These are phyloP conservation scores for Acleris sparsana DNA, from an alignment of 2,888 invertebrate genomes.

Conservation along the genomic window DNA sequence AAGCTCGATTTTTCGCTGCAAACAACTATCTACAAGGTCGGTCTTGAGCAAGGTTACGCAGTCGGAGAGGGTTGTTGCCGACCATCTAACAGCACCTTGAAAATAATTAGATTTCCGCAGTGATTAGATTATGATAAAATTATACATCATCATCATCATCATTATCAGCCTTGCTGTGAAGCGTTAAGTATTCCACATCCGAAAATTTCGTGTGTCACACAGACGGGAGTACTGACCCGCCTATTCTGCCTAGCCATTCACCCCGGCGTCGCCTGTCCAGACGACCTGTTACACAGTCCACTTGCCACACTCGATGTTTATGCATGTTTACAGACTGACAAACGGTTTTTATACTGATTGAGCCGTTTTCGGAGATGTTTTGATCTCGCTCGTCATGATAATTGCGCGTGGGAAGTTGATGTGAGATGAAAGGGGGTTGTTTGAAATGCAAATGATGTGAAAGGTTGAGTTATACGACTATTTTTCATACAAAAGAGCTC, in stretches of 20 bases:
- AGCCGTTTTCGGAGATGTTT: constrained; percentile 6
- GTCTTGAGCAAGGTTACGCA: no score
- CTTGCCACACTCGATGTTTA: constrained; percentile 53
- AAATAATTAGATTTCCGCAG: no score
- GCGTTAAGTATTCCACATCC: neutral
- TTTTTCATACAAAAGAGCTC: no score
- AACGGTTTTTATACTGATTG: constrained; percentile 26
- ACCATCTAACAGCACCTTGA: no score
- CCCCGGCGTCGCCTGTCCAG: constrained; percentile 66
- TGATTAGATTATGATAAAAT: no score
- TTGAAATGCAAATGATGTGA: neutral
- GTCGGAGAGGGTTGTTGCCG: no score
- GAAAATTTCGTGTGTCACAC: constrained; percentile 39
- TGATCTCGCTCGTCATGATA: neutral
- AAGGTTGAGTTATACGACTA: no score
- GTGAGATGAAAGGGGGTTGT: neutral
- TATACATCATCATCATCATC: no score
- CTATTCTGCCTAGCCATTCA: constrained; percentile 69
- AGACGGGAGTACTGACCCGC: constrained; percentile 69
- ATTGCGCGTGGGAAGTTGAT: neutral
- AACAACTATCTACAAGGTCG: no score
- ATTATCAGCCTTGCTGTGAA: no score
- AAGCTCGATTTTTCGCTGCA: no score
- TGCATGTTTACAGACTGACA: constrained; percentile 46
- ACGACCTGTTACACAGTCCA: constrained; percentile 76